Evolutionary conservation across 2,113 vertebrate genomes (phyloP).

Genomic region (Engystomops pustulosus): DNA sequence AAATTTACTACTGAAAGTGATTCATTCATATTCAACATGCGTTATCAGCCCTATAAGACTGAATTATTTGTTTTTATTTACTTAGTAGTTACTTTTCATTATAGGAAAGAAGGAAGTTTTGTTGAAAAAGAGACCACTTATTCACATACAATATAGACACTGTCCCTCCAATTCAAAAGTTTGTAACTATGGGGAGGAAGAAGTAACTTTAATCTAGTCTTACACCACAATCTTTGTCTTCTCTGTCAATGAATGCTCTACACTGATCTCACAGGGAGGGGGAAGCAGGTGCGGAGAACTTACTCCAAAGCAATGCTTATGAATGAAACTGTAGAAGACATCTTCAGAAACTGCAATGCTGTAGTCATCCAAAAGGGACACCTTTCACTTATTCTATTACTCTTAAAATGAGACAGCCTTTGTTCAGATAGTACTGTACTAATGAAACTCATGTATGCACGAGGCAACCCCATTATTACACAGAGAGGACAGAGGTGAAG

Average conservation of each 20-base stretch:
- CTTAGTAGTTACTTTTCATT: neutral
- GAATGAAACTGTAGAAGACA: conserved; percentile 31
- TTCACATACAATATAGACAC: neutral
- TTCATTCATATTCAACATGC: neutral
- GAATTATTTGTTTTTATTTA: neutral
- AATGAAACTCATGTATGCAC: accelerated
- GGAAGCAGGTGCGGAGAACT: conserved; percentile 24
- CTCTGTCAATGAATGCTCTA: conserved; percentile 19
- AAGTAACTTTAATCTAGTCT: conserved; percentile 3
- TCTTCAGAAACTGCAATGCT: neutral
- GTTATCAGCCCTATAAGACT: neutral
- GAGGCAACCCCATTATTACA: conserved; percentile 58
- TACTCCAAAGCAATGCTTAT: conserved; percentile 4
- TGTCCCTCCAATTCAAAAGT: conserved; percentile 10
- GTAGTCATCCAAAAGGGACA: neutral
- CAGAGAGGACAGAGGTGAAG: neutral
- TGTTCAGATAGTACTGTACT: neutral
- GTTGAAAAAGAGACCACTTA: neutral
- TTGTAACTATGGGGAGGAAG: neutral
- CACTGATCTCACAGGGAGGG: neutral
- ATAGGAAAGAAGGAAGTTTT: neutral
- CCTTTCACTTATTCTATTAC: neutral
- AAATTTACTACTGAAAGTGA: neutral
- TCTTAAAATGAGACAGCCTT: neutral
- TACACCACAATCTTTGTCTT: conserved; percentile 25